phyloP scores from a whole-genome alignment of 2,888 invertebrate species.

The Sphaerophoria taeniata region DNA sequence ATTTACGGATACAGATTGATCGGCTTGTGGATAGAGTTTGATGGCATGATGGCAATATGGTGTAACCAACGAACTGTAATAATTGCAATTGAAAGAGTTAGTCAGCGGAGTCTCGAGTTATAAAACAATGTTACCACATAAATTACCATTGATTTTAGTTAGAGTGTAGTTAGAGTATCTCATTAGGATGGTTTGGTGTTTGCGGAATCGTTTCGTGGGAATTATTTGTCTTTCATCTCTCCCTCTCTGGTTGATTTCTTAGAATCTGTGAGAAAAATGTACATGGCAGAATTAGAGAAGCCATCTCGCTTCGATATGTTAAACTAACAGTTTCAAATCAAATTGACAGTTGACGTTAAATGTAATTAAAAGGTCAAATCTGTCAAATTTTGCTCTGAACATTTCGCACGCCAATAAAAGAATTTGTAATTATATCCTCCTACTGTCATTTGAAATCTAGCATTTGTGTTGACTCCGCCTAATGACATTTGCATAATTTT shows the following conservation, averaged over 20 bases:
- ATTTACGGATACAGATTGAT: constrained; percentile 66
- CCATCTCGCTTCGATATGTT: no score
- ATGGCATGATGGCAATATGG: not conserved
- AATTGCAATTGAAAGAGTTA: constrained; percentile 16
- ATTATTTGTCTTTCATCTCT: constrained; percentile 26
- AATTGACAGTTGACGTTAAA: no score
- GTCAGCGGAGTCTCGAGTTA: constrained; percentile 46
- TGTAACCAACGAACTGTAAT: not conserved
- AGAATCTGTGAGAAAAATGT: no score
- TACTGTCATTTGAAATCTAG: no score
- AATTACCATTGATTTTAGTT: constrained; percentile 71
- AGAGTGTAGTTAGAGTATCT: constrained; percentile 44
- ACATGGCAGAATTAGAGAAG: no score
- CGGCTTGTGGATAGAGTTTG: constrained; percentile 5
- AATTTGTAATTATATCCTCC: no score
- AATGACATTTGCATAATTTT: no score
- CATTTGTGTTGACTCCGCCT: no score
- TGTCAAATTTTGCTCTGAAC: no score
- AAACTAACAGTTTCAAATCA: no score
- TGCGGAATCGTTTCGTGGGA: constrained; percentile 37
- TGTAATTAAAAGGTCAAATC: no score
- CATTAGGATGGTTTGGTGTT: constrained; percentile 60
- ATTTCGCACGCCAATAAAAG: no score
- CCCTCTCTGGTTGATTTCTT: not conserved
- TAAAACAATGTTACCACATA: constrained; percentile 64